phyloP scores from a whole-genome alignment of 2,888 invertebrate genomes.

The Drosophila eohydei region DNA sequence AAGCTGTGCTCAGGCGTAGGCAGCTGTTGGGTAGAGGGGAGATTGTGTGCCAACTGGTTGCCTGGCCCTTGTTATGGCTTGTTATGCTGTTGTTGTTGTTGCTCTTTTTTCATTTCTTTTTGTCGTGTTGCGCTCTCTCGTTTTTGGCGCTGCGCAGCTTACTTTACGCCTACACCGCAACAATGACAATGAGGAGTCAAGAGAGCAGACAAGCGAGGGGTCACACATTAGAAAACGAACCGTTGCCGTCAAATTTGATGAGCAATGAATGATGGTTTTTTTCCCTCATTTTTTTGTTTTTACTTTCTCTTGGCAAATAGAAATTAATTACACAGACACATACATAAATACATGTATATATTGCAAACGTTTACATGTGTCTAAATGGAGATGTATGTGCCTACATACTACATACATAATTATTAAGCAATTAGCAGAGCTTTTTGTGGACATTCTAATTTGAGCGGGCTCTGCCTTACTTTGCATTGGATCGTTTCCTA shows the following conservation, averaged over 20 bases:
- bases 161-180: constrained; percentile 65
- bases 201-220: constrained; percentile 21
- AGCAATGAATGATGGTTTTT: constrained; percentile 60
- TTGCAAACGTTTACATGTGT: background rate
- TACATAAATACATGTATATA: constrained; percentile 1
- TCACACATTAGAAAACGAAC: constrained; percentile 67
- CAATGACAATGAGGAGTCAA: constrained; percentile 24
- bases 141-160: constrained; percentile 55
- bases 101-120: constrained; percentile 3
- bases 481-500: constrained; percentile 43
- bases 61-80: constrained; percentile 47
- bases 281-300: constrained; percentile 52
- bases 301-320: constrained; percentile 76
- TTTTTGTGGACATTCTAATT: constrained; percentile 40
- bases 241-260: constrained; percentile 67
- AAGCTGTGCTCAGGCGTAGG: constrained; percentile 36
- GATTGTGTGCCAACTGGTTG: constrained; percentile 20
- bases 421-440: constrained; percentile 36
- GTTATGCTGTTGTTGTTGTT: constrained; percentile 30
- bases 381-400: background rate
- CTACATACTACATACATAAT: background rate
- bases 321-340: constrained; percentile 64
- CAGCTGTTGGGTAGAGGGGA: background rate
- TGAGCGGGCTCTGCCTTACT: constrained; percentile 19
- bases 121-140: constrained; percentile 16